Conservation (phyloP, 2,113 vertebrate species). For the Chaenogobius annularis region DNA sequence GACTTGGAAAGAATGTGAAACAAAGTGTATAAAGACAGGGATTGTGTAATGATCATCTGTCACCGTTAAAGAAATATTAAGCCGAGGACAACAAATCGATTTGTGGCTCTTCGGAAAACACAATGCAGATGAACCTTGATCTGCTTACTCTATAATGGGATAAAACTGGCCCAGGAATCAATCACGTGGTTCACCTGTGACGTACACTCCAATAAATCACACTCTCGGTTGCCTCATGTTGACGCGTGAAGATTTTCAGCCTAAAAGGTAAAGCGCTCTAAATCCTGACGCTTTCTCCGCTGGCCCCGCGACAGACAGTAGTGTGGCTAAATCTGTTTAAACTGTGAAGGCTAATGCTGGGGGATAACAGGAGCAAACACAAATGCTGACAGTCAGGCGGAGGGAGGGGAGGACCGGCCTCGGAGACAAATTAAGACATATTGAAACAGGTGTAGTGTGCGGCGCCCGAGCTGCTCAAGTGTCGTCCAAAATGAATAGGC, state of each 20-base stretch:
- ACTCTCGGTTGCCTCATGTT: constrained; percentile 20
- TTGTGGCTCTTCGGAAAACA: constrained; percentile 5
- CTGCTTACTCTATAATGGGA: constrained; percentile 30
- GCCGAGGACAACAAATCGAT: constrained; percentile 26
- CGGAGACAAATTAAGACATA: constrained; percentile 57
- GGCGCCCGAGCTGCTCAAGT: constrained; percentile 32
- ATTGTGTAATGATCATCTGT: constrained; percentile 31
- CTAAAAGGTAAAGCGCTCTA: constrained; percentile 40
- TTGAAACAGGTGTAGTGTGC: constrained; percentile 58
- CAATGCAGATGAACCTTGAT: constrained; percentile 35
- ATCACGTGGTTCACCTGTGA: constrained; percentile 18
- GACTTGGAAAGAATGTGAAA: neutral
- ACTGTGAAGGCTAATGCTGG: constrained; percentile 60
- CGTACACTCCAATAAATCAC: constrained; percentile 10
- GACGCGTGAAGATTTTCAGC: constrained; percentile 34
- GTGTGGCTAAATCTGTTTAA: constrained; percentile 56
- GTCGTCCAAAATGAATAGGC: constrained; percentile 51
- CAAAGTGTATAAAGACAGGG: constrained; percentile 12
- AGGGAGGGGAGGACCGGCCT: constrained; percentile 29
- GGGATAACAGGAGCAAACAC: constrained; percentile 57
- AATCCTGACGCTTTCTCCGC: constrained; percentile 44
- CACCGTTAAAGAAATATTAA: constrained; percentile 28
- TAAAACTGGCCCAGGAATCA: constrained; percentile 26
- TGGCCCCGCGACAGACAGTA: constrained; percentile 47
- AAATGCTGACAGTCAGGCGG: constrained; percentile 57